phyloP scores from a whole-genome alignment of 1,140 invertebrate species.

The Papilio machaon region DNA sequence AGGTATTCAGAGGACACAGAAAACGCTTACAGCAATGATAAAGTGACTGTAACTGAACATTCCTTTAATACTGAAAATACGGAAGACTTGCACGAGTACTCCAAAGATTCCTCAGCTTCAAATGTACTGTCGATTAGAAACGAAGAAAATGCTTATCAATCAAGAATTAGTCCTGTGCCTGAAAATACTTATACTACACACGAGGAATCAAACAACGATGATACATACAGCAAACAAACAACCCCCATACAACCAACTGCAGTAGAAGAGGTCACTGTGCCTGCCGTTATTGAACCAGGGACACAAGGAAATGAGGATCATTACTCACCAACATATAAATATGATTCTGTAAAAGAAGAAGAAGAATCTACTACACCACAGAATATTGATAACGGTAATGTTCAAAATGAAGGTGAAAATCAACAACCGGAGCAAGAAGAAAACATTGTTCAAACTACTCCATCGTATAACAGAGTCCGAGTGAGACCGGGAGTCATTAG shows the following conservation, averaged over 20 bases:
- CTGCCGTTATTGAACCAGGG: conserved; percentile 48
- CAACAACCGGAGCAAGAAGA: conserved; percentile 61
- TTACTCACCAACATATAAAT: conserved; percentile 51
- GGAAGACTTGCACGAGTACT: conserved; percentile 45
- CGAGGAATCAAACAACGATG: conserved; percentile 59
- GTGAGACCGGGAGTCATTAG: conserved; percentile 72
- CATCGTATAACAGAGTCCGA: conserved; percentile 74
- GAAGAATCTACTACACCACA: conserved; percentile 44
- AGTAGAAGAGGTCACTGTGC: conserved; percentile 44
- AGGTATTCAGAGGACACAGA: conserved; percentile 64
- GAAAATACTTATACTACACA: conserved; percentile 47
- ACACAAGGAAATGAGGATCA: conserved; percentile 53
- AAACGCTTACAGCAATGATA: conserved; percentile 73
- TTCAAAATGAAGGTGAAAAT: conserved; percentile 47
- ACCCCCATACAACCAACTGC: conserved; percentile 52
- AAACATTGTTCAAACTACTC: conserved; percentile 71
- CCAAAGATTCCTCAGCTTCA: conserved; percentile 52
- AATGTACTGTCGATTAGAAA: conserved; percentile 49
- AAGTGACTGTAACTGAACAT: conserved; percentile 63
- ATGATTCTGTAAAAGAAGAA: conserved; percentile 49
- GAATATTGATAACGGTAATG: conserved; percentile 54
- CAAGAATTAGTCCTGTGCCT: conserved; percentile 57
- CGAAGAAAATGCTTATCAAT: conserved; percentile 60
- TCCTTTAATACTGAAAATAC: conserved; percentile 46
- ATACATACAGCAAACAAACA: conserved; percentile 50